These are phyloP conservation scores for Drosophila jambulina DNA, from an alignment of 1,140 invertebrate species.

Conservation along the genomic window DNA sequence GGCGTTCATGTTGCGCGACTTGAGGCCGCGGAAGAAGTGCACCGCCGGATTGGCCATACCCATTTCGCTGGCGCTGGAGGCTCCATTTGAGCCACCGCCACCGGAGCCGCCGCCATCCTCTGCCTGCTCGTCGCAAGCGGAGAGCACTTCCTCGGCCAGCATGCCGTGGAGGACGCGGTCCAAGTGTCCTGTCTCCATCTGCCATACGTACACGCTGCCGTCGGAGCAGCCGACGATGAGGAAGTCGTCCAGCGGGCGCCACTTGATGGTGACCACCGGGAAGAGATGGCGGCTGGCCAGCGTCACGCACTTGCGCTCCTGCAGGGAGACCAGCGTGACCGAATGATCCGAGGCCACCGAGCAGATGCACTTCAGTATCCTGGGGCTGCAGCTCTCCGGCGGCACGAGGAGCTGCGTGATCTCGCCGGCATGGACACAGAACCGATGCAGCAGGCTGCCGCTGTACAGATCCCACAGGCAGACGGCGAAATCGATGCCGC, in stretches of 20 bases:
- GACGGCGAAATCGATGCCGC: constrained; percentile 98
- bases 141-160: constrained; percentile 97
- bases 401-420: constrained; percentile 96
- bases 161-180: constrained; percentile 97
- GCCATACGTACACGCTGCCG: constrained; percentile 99
- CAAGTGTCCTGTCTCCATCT: constrained; percentile 99
- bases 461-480: constrained; percentile 98
- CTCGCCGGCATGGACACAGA: constrained; percentile 98
- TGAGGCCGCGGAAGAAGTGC: constrained; percentile 95
- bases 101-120: constrained; percentile 79
- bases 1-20: constrained; percentile 97
- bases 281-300: constrained; percentile 98
- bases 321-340: constrained; percentile 96
- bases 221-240: constrained; percentile 99
- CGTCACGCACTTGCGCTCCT: constrained; percentile 97
- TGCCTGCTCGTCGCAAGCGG: constrained; percentile 96
- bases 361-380: constrained; percentile 97
- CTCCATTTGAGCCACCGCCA: constrained; percentile 1
- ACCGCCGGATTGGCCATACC: constrained; percentile 96
- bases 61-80: constrained; percentile 87
- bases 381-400: constrained; percentile 94
- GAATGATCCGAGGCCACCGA: constrained; percentile 99
- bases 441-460: constrained; percentile 95
- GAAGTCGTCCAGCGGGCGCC: constrained; percentile 98
- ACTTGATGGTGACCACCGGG: constrained; percentile 98